Base-by-base conservation (phyloP, 2,113 vertebrate species). In the Coregonus clupeaformis region DNA sequence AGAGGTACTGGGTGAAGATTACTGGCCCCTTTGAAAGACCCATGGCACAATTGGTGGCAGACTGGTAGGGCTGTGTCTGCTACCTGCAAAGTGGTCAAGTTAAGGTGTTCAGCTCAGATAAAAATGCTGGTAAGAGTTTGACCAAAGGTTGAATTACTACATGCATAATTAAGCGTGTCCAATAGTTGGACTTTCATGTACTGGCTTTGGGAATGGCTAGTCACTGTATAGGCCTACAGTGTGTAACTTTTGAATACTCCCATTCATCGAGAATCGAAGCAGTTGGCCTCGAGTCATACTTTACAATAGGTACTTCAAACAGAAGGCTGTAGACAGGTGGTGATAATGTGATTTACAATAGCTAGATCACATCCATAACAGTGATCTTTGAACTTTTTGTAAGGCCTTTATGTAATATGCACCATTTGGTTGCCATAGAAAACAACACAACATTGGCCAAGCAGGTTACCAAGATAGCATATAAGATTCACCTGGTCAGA, bases 281-380 rank as follows among this genome's bases (percentile, higher is more conserved):
- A 14, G 45, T 2, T 2, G 24, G 1, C 42, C 1, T 3, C 24
- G 3, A 47, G 4, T 74, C 36, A 5, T 32, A 6, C 3, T 85
- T 85, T 84, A 87, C 68, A 57, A 65, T 55, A 0, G 7, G 67
- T 60, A 60, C 57, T 73, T 87, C 27, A 67, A 78, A 27, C 18
- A 4, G 1, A 6, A 5, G 32, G 13, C n/a, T 60, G n/a, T 52
- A 5, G 49, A 52, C 18, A 22, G 6, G 3, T 52, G 14, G 57
- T 7, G 4, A n/a, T 60, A 7, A 55, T 55, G 52, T 55, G 4
- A 14, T 55, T 55, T 20, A 42, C 36, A 42, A 42, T 42, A 52
- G 49, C 49, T 52, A 52, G 47, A 52, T 52, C 47, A 4, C 47
- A 52, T 52, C 16, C 18, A n/a, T 29, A 16, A 16, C 70, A 59